Evolutionary conservation across 2,113 vertebrate genomes (phyloP).

Genomic region (Plecturocebus donacophilus): DNA sequence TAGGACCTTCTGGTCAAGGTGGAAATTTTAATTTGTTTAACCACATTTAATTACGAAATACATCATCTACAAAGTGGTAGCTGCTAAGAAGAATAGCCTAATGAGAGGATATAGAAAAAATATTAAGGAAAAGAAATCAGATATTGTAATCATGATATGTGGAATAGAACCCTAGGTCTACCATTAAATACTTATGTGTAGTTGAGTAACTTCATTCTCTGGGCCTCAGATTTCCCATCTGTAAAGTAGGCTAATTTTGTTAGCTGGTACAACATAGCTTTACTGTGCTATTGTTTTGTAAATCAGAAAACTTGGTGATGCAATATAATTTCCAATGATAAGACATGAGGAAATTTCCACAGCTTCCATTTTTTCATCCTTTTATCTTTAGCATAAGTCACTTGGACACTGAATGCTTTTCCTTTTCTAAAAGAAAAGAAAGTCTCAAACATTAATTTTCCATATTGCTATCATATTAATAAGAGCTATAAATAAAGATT

Average conservation of each 20-base stretch:
- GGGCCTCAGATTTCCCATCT: not conserved
- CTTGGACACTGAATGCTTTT: not conserved
- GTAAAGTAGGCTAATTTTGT: not conserved
- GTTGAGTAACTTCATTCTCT: not conserved
- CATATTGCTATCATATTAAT: slow-evolving; percentile 20
- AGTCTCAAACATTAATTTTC: slow-evolving; percentile 39
- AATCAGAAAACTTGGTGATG: not conserved
- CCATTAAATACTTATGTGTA: not conserved
- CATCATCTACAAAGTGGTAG: not conserved
- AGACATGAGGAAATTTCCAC: not conserved
- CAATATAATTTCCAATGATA: not conserved
- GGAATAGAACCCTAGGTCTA: not conserved
- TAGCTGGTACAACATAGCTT: not conserved
- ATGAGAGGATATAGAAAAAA: slow-evolving; percentile 10
- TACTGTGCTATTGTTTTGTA: not conserved
- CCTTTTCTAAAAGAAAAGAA: not conserved
- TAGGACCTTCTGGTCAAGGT: not conserved
- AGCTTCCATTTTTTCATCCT: not conserved
- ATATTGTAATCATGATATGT: not conserved
- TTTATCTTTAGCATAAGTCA: not conserved
- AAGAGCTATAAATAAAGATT: slow-evolving; percentile 48
- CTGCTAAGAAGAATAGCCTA: not conserved
- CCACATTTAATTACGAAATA: not conserved
- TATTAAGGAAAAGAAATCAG: not conserved
- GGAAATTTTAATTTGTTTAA: slow-evolving; percentile 1